Conservation (phyloP, 1,140 invertebrate species). For the Formica selysi region DNA sequence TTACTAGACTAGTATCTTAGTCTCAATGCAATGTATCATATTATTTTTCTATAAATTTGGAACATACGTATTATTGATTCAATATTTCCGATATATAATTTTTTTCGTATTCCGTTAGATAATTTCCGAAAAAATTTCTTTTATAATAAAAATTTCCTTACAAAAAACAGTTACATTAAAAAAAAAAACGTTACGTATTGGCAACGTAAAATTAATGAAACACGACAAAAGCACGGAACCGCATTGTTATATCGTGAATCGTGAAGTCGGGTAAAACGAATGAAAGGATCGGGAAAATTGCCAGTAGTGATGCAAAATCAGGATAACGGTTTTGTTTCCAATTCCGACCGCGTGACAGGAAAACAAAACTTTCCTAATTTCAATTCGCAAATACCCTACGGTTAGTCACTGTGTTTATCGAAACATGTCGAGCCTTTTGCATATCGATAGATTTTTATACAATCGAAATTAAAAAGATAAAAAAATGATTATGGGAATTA, state of each 20-base stretch:
- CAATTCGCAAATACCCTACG: constrained; percentile 2
- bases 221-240: background rate
- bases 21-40: background rate
- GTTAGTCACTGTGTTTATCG: background rate
- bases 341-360: background rate
- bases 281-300: background rate
- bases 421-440: background rate
- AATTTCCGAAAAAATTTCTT: background rate
- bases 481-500: background rate
- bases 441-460: background rate
- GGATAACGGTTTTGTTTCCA: constrained; percentile 6
- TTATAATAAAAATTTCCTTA: background rate
- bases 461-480: background rate
- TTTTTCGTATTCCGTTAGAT: background rate
- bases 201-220: constrained; percentile 12
- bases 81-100: background rate
- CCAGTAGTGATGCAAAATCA: background rate
- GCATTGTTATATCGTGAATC: background rate
- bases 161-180: background rate
- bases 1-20: background rate
- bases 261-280: no score
- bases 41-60: background rate
- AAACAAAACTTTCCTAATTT: constrained; percentile 15
- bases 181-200: background rate
- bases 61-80: background rate